Base-by-base conservation (phyloP, 1,140 invertebrate species). In the Tetramorium parvispinum region DNA sequence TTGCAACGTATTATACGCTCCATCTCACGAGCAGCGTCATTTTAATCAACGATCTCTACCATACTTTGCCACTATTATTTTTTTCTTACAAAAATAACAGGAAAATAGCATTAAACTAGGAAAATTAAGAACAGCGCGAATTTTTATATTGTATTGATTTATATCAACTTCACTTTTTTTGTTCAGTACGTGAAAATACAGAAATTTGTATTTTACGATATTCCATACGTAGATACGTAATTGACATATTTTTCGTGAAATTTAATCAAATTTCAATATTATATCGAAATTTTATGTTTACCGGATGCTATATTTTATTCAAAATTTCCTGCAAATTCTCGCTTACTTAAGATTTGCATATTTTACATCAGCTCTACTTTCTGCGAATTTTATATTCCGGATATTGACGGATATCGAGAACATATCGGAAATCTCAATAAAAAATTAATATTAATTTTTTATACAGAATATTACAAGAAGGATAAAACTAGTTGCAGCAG, bases 1-100 rank as follows among this genome's bases (percentile, higher is more conserved):
- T 83, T 83, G 68, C 40, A 61, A 75, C 27, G 57, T 83, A 75
- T 83, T 83, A 83, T 70, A 82, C 55, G 68, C 27, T 81, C 10
- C 37, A 71, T 82, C 51, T 82, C 49, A 1, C 11, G 27, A 49
- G 68, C n/a, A 49, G 6, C 53, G 43, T 55, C 53, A 83, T 61
- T 83, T 81, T 83, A 73, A 83, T 75, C 79, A 83, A 73, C 51
- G 37, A 82, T 59, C 43, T 59, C 43, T 40, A 46, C 27, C 40
- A 46, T 32, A 27, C 43, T 7, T 71, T 40, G 65, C 49, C 37
- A 37, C 43, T 49, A 37, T 63, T 40, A 32, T 61, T 59, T 59
- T 73, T 59, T 51, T 65, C 43, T 70, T 49, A 21, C 8, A n/a
- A 59, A 83, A 83, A 61, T 83, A 75, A 46, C 18, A 27, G 1